phyloP scores from a whole-genome alignment of 2,888 invertebrate genomes.

The Dexiosoma caninum region DNA sequence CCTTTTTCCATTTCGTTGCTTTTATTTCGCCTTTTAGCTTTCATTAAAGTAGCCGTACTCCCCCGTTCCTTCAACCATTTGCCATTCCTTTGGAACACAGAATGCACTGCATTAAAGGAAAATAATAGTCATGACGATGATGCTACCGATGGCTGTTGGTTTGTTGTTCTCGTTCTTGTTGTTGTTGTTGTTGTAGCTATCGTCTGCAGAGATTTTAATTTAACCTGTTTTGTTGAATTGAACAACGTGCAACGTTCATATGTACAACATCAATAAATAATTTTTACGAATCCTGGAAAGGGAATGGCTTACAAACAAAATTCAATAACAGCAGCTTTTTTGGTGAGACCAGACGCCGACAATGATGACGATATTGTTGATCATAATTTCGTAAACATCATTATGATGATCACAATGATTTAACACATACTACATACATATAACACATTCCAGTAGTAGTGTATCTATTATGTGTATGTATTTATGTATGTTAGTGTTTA shows the following conservation, averaged over 20 bases:
- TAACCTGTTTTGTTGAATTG: slow-evolving; percentile 75
- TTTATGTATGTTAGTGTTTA: no score
- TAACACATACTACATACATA: not conserved
- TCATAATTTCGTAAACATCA: not conserved
- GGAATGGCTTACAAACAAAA: slow-evolving; percentile 50
- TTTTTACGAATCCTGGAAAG: slow-evolving; percentile 72
- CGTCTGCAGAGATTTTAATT: slow-evolving; percentile 62
- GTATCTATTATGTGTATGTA: no score
- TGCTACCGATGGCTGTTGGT: slow-evolving; percentile 61
- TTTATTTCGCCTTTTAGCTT: slow-evolving; percentile 54
- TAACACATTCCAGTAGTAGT: no score
- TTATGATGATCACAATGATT: slow-evolving; percentile 9
- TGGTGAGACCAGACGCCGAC: slow-evolving; percentile 57
- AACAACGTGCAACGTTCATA: slow-evolving; percentile 68
- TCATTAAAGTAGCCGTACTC: slow-evolving; percentile 26
- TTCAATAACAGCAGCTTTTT: slow-evolving; percentile 61
- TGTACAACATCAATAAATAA: slow-evolving; percentile 72
- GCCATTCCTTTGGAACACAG: slow-evolving; percentile 65
- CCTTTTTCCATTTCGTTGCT: slow-evolving; percentile 60
- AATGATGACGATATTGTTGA: slow-evolving; percentile 35
- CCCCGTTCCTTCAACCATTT: slow-evolving; percentile 52
- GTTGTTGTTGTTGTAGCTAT: slow-evolving; percentile 61
- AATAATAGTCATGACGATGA: not conserved
- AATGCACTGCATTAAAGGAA: slow-evolving; percentile 15
- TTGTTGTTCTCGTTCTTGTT: slow-evolving; percentile 64